Evolutionary conservation across 53 echinoderm and acorn worm species (phyloP).

Genomic region (Zoroaster sp.): DNA sequence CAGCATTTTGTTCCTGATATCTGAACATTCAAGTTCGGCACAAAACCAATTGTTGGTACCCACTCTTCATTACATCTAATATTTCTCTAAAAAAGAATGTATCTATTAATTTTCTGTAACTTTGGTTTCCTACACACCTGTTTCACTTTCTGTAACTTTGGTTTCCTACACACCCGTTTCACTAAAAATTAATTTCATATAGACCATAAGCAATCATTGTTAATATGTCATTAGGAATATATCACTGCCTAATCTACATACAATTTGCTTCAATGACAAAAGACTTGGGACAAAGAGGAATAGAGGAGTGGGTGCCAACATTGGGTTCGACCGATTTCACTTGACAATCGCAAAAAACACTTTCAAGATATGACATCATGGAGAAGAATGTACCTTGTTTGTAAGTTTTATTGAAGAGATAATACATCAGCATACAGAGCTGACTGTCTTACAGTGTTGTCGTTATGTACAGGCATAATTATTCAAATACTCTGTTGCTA

Average conservation of each 20-base stretch:
- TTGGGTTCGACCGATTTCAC: constrained; percentile 55
- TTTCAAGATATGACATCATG: neutral
- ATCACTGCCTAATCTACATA: constrained; percentile 2
- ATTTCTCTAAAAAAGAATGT: too few species aligned
- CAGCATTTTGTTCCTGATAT: too few species aligned
- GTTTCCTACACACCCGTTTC: neutral
- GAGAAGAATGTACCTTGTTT: neutral
- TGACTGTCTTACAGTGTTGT: neutral
- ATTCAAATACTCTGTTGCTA: constrained; percentile 40
- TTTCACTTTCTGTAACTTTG: neutral
- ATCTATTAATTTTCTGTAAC: neutral
- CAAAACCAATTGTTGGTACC: neutral
- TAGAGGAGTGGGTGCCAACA: constrained; percentile 58
- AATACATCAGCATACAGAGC: constrained; percentile 43
- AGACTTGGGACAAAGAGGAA: neutral
- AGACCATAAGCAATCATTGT: neutral
- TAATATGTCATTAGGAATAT: neutral
- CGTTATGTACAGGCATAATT: constrained; percentile 39
- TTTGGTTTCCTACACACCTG: neutral
- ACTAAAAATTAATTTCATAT: neutral
- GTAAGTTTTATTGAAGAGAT: constrained; percentile 40
- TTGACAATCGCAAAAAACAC: constrained; percentile 23
- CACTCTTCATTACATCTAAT: neutral
- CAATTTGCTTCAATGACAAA: neutral
- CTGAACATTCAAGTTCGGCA: too few species aligned